Evolutionary conservation across 2,797 vertebrate species (phyloP), one percentile per base, ranked within the genome.

Genomic region (Eremophila alpestris): DNA sequence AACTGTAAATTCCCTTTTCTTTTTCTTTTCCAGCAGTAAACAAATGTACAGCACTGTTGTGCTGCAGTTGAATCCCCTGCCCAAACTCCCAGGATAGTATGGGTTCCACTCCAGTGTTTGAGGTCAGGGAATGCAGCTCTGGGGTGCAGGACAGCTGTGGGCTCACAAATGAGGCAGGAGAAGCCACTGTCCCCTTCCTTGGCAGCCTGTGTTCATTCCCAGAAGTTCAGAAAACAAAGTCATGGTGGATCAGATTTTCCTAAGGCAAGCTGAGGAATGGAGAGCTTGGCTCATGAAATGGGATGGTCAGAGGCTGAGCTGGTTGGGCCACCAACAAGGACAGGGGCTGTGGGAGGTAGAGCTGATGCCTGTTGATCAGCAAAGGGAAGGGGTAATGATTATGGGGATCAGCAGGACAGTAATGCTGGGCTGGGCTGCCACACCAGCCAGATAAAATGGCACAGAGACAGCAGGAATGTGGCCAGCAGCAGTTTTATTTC

Each of bases 401-500:
- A 41, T 0, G 1, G 5, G 12, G 14, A 45, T 27, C 2, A 1
- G 0, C 11, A 74, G 22, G 7, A 30, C 19, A 16, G 29, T 43
- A 69, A 38, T 0, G 0, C 5, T 2, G 4, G 34, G 16, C 49
- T 81, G 41, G 12, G 36, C 36, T 59, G 22, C 38, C 23, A 23
- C 22, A 7, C 1, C 8, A 48, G 15, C 26, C 62, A 32, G 41
- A 20, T 30, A 59, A 85, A 93, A 82, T 11, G 51, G 22, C 48
- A 46, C 13, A 59, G 52, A 40, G 34, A 49, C 23, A 51, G 55
- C 16, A 63, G 63, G 46, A 76, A 43, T 30, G 22, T 15, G 23
- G n/a, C 30, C 46, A 52, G 11, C 24, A 63, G 63, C 29, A n/a
- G 19, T 18, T 86, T 63, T 58, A 36, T 59, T 89, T 85, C 15